These are phyloP conservation scores for Glandiceps talaboti DNA, from an alignment of 53 echinoderm and acorn worm species.

Conservation along the genomic window DNA sequence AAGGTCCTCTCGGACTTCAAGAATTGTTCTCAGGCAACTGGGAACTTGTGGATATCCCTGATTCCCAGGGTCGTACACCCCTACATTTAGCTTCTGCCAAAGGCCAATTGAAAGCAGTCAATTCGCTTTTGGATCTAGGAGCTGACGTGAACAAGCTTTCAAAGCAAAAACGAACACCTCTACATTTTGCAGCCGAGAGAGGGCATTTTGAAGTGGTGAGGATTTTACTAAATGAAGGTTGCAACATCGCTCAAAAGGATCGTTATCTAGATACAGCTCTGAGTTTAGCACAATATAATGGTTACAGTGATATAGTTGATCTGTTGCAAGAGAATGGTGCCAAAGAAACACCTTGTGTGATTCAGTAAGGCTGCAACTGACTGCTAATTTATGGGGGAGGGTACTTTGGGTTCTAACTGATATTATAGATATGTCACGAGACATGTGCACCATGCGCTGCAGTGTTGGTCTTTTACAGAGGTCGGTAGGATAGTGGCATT, in stretches of 20 bases:
- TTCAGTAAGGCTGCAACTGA: background rate
- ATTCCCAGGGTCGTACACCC: background rate
- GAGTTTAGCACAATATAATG: background rate
- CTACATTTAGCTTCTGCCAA: background rate
- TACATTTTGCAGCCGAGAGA: background rate
- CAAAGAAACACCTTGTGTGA: background rate
- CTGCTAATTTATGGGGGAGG: too few relatives aligned
- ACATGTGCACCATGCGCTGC: too few relatives aligned
- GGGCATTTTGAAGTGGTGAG: background rate
- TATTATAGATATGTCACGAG: too few relatives aligned
- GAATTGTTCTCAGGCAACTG: background rate
- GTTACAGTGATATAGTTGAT: background rate
- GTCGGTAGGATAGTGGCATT: too few relatives aligned
- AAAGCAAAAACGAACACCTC: background rate
- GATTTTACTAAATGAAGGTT: background rate
- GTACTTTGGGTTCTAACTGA: too few relatives aligned
- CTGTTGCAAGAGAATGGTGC: background rate
- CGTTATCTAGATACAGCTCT: background rate
- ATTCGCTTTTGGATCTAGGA: background rate
- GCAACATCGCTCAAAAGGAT: background rate
- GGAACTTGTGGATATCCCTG: background rate
- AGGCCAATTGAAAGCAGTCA: background rate
- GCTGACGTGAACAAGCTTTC: background rate
- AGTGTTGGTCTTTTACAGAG: too few relatives aligned
- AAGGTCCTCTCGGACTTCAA: background rate